Percentiles rank a stretch among this genome's conserved stretches.
Evolutionary conservation across 1,140 invertebrate genomes (phyloP).

Genomic region (Steinernema khuongi): DNA sequence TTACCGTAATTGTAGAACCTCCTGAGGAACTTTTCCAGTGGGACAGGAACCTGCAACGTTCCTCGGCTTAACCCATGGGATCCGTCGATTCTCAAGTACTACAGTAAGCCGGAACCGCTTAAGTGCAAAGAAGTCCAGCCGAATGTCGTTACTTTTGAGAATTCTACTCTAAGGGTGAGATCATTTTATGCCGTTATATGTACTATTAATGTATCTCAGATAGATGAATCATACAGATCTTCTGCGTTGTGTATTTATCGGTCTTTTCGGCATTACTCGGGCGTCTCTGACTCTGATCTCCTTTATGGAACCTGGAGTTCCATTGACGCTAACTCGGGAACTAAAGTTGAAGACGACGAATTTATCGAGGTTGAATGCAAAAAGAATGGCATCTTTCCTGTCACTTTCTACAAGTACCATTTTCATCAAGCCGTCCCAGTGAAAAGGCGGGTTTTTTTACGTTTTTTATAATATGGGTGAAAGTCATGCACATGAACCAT

Average conservation of each 20-base stretch:
- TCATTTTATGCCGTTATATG: neutral
- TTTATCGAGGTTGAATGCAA: conserved; percentile 21
- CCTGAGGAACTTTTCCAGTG: neutral
- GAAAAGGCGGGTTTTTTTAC: neutral
- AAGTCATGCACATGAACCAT: conserved; percentile 12
- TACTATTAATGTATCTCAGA: conserved; percentile 21
- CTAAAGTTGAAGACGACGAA: conserved; percentile 21
- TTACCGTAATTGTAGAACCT: neutral
- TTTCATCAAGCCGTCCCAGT: conserved; percentile 18
- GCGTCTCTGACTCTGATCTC: conserved; percentile 30
- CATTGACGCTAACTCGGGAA: conserved; percentile 7
- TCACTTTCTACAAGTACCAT: conserved; percentile 19
- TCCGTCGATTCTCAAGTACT: conserved; percentile 25
- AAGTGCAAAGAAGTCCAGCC: conserved; percentile 19
- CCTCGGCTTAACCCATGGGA: conserved; percentile 28
- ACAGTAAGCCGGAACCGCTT: conserved; percentile 24
- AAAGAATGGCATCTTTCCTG: neutral
- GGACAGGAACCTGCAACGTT: conserved; percentile 15
- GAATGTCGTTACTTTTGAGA: conserved; percentile 22
- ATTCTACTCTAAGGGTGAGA: conserved; percentile 23
- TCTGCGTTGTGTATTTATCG: conserved; percentile 4
- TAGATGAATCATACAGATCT: neutral
- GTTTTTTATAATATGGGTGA: too few species aligned
- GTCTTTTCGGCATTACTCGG: conserved; percentile 18
- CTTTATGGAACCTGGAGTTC: conserved; percentile 1